phyloP scores from a whole-genome alignment of 1,140 invertebrate genomes.

The Nasonia vitripennis region DNA sequence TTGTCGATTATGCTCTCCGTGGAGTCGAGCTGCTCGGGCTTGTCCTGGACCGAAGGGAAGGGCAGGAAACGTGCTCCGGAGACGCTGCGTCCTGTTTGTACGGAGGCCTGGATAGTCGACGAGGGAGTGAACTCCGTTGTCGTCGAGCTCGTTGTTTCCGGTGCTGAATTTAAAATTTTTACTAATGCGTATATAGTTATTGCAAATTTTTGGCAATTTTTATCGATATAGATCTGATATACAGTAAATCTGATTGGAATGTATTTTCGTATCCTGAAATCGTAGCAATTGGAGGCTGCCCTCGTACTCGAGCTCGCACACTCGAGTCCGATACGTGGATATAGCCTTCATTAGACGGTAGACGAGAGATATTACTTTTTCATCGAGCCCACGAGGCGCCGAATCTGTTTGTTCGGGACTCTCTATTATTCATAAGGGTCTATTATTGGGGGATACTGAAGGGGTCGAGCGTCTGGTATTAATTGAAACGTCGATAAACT shows the following conservation, averaged over 20 bases:
- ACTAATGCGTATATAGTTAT: no score
- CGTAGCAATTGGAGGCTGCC: neutral
- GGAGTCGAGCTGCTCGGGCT: slow-evolving; percentile 69
- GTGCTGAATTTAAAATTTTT: neutral
- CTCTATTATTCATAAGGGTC: no score
- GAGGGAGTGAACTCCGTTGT: slow-evolving; percentile 58
- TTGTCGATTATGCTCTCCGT: slow-evolving; percentile 91
- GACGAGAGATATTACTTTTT: no score
- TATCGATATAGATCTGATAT: no score
- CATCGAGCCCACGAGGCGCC: no score
- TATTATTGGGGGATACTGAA: neutral
- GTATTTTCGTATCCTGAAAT: no score
- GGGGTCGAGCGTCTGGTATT: no score
- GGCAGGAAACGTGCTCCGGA: slow-evolving; percentile 87
- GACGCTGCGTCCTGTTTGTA: slow-evolving; percentile 89
- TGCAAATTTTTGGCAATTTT: no score
- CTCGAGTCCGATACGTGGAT: neutral
- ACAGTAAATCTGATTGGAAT: no score
- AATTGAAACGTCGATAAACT: no score
- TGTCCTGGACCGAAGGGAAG: slow-evolving; percentile 78
- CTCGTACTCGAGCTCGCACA: no score
- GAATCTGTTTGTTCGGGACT: no score
- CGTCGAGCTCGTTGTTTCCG: slow-evolving; percentile 52
- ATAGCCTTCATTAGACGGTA: neutral
- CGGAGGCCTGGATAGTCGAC: slow-evolving; percentile 82